Evolutionary conservation across 37 sponge, comb jelly and placozoan genomes (phyloP).

Genomic region (Halichondria panicea): DNA sequence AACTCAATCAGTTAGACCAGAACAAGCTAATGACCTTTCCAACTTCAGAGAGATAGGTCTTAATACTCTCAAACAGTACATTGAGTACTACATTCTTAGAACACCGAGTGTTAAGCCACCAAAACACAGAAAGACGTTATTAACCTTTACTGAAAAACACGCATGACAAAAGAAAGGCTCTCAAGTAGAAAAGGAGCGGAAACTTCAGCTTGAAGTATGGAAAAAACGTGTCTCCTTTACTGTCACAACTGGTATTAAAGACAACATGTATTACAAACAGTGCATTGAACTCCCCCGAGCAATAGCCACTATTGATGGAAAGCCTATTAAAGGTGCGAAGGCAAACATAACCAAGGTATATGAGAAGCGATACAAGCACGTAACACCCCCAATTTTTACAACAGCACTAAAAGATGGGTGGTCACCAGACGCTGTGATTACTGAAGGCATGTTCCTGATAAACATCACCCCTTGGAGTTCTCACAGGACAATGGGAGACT

Average conservation of each 20-base stretch:
- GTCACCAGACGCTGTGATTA: slow-evolving; percentile 6
- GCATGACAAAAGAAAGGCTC: not conserved
- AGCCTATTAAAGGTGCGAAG: slow-evolving; percentile 35
- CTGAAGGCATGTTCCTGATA: slow-evolving; percentile 51
- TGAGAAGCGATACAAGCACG: slow-evolving; percentile 18
- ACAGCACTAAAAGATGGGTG: slow-evolving; percentile 6
- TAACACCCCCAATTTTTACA: not conserved
- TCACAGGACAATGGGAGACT: slow-evolving; percentile 5
- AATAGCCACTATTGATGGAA: slow-evolving; percentile 13
- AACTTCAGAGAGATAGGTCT: slow-evolving; percentile 14
- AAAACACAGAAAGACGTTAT: slow-evolving; percentile 1
- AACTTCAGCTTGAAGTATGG: slow-evolving; percentile 8
- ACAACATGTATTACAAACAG: slow-evolving; percentile 5
- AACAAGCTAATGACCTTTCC: slow-evolving; percentile 3
- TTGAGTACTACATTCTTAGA: not conserved
- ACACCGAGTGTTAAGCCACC: not conserved
- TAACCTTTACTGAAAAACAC: not conserved
- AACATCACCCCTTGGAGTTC: slow-evolving; percentile 29
- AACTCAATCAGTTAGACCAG: not conserved
- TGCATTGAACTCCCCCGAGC: slow-evolving; percentile 36
- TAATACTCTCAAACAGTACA: not conserved
- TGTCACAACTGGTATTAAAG: slow-evolving; percentile 6
- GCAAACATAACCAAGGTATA: slow-evolving; percentile 24
- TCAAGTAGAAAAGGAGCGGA: slow-evolving; percentile 19
- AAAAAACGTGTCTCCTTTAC: slow-evolving; percentile 12